Evolutionary conservation across 2,113 vertebrate species (phyloP), one percentile per base, ranked within the genome.

Genomic region (Sinocyclocheilus anshuiensis): DNA sequence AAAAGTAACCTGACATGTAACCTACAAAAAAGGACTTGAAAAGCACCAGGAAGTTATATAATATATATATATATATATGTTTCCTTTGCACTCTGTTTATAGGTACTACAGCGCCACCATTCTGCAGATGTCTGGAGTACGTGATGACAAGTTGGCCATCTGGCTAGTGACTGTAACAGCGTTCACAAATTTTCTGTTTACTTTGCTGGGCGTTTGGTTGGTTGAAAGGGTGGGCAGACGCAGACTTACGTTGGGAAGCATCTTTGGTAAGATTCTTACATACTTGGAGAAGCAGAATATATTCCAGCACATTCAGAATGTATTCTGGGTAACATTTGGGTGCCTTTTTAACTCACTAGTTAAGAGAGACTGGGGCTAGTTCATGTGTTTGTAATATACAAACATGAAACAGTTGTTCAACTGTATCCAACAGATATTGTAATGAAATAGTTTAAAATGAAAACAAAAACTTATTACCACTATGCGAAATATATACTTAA

Each of bases 21-120:
- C 50, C 50, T 13, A 57, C 5, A 20, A 55, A 55, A 53, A 55
- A 18, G 6, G 16, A 6, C 6, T 22, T 3, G 8, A 59, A 59
- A 59, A 59, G 8, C 18, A 59, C 55, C 53, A 55, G 16, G 53
- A 6, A 55, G 16, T 18, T 55, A 33, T 33, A 33, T 33, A 33
- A 42, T 42, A 45, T 10, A 45, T 45, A 39, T 39, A 39, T 39
- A 39, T 39, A 39, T 42, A 42, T 50, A 50, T 59, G 55, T 61
- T 61, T 61, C 3, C 36, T 26, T 42, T 77, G 1, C 81, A 16
- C 89, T 82, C 4, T 2, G 0, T 77, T 89, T 24, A 0, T 87
- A 99, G 98, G 97, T 99, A 99, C 93, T 99, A 99, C 94, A 99
- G 97, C 61, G 98, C 98, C 87, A 99, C 98, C 88, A 99, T 99